Base-by-base conservation (phyloP, 2,888 invertebrate species). In the Suillia variegata region DNA sequence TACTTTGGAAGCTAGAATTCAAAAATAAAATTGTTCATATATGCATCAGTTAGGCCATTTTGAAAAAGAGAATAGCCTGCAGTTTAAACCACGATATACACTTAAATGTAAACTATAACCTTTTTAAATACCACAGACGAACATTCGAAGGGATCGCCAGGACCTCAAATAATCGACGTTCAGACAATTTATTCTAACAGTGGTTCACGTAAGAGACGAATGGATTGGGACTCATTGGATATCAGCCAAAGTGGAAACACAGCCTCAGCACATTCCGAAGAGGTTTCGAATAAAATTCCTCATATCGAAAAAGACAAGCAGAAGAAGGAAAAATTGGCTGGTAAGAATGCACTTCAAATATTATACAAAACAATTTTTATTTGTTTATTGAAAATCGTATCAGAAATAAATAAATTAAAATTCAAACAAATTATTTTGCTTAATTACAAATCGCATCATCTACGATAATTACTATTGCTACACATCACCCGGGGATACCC, bases 221-320 rank as follows among this genome's bases (percentile, higher is more conserved):
- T 82, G 80, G 82, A 82, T 78, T 82, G 82, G 82, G 81, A 81
- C 67, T 74, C 80, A 54, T 73, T 82, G 63, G 81, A 81, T 67
- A 78, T 81, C 51, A 77, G 73, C 71, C 79, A 77, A 71, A 78
- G 77, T 77, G 78, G 74, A 71, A 77, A 72, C 69, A 69, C 76
- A 67, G 70, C 75, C 61, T 66, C 76, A 68, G 61, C 69, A 52
- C 77, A 70, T 56, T 63, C 75, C 56, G 70, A 68, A 61, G 75
- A 76, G 54, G 50, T 74, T 67, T 64, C 75, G 63, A 67, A 65
- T 57, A 75, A 75, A 63, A 60, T 68, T 58, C 20, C 69, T 31
- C 71, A 71, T 63, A 77, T 70, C 38, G 77, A 73, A 58, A 79
- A 79, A 58, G 80, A 80, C 50, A 80, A 78, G 55, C 78, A 80